Conservation (phyloP, 2,888 invertebrate species). For the Metalampra italica region DNA sequence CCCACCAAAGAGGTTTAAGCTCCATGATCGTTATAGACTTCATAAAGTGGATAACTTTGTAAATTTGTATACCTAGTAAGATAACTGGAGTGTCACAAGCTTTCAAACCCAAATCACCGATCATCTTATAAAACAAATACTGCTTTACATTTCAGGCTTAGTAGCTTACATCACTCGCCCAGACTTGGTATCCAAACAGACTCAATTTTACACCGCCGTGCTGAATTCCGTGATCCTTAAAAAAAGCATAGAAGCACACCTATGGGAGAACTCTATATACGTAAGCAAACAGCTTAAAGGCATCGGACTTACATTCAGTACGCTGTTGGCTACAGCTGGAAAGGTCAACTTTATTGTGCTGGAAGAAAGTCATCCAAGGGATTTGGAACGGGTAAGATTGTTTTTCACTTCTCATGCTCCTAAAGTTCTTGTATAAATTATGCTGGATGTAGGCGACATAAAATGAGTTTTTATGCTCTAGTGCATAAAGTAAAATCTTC, state of each 20-base stretch:
- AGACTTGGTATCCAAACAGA: conserved; percentile 36
- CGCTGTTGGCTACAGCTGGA: conserved; percentile 81
- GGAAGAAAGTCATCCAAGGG: conserved; percentile 82
- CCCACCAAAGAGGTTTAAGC: too few relatives aligned
- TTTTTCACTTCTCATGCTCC: not conserved
- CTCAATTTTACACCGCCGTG: conserved; percentile 70
- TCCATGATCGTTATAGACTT: too few relatives aligned
- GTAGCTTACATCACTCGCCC: conserved; percentile 75
- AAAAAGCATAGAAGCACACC: conserved; percentile 82
- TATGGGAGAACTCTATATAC: conserved; percentile 87
- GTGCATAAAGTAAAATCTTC: too few relatives aligned
- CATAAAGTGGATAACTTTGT: too few relatives aligned
- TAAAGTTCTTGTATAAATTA: too few relatives aligned
- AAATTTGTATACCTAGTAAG: too few relatives aligned
- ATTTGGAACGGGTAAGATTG: conserved; percentile 82
- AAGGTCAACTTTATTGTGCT: conserved; percentile 82
- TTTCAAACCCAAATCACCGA: too few relatives aligned
- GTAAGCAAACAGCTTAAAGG: conserved; percentile 84
- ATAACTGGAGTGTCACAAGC: too few relatives aligned
- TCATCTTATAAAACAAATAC: too few relatives aligned
- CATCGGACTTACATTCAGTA: conserved; percentile 83
- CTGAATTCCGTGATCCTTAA: conserved; percentile 79
- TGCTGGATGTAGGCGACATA: too few relatives aligned
- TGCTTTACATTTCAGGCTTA: conserved; percentile 62
- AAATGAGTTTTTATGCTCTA: too few relatives aligned